phyloP scores from a whole-genome alignment of 1,140 invertebrate species.

The Ceratina japonica region DNA sequence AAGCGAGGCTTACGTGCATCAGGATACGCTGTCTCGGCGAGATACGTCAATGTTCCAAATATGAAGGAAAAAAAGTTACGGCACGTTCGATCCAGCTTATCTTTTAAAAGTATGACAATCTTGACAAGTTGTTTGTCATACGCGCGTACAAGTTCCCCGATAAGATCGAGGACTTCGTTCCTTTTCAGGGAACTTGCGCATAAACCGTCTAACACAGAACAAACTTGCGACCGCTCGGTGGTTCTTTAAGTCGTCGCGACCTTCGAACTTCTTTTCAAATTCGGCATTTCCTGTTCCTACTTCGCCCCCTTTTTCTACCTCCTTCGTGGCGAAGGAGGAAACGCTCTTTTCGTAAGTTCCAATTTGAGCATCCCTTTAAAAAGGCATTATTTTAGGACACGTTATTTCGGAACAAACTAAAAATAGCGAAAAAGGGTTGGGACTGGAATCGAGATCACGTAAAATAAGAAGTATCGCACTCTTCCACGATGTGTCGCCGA shows the following conservation, averaged over 20 bases:
- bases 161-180: conserved; percentile 3
- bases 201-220: neutral
- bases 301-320: neutral
- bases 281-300: conserved; percentile 9
- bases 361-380: neutral
- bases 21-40: neutral
- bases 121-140: conserved; percentile 30
- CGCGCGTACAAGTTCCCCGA: conserved; percentile 5
- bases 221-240: conserved; percentile 16
- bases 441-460: neutral
- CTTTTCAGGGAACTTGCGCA: neutral
- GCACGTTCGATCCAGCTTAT: neutral
- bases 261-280: conserved; percentile 18
- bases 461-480: conserved; percentile 30
- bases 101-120: neutral
- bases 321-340: neutral
- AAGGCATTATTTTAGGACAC: neutral
- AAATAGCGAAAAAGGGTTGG: neutral
- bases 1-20: neutral
- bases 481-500: conserved; percentile 11
- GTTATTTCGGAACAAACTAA: neutral
- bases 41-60: neutral
- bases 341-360: neutral
- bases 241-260: conserved; percentile 8
- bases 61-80: neutral